phyloP scores from a whole-genome alignment of 2,797 vertebrate species.

The Acipenser transmontanus region DNA sequence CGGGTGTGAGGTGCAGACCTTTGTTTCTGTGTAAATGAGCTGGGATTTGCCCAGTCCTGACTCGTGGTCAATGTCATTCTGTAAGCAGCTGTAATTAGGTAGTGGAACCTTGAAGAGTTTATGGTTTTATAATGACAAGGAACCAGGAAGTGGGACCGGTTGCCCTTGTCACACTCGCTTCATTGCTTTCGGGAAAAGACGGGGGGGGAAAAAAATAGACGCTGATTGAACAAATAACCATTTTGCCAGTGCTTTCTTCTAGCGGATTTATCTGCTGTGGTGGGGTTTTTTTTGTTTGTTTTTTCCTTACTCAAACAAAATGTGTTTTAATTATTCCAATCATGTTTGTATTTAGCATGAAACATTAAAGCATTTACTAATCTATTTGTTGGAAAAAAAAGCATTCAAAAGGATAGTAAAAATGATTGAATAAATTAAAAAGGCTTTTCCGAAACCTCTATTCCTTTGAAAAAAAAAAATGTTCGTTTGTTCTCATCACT shows the following conservation, averaged over 20 bases:
- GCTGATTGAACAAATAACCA: no score
- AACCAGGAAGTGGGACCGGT: background rate
- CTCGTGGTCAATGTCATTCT: slow-evolving; percentile 7
- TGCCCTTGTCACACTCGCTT: slow-evolving; percentile 26
- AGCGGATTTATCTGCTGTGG: no score
- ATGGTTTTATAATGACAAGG: slow-evolving; percentile 26
- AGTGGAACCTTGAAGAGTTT: slow-evolving; percentile 41
- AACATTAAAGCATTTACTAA: no score
- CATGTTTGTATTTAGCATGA: no score
- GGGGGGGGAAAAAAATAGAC: no score
- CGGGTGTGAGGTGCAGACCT: no score
- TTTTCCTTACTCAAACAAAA: no score
- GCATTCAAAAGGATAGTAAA: background rate
- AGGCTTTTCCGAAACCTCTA: slow-evolving; percentile 33
- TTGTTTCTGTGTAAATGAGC: slow-evolving; percentile 28
- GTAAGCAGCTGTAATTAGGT: slow-evolving; percentile 47
- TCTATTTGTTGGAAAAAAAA: no score
- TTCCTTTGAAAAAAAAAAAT: slow-evolving; percentile 26
- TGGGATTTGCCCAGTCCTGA: slow-evolving; percentile 40
- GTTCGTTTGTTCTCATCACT: slow-evolving; percentile 32
- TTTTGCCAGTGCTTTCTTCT: no score
- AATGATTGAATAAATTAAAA: slow-evolving; percentile 20
- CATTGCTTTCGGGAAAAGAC: no score
- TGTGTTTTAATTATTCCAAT: no score
- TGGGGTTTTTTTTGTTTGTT: no score